Conservation (phyloP, 2,113 vertebrate species). For the Scytalopus superciliaris region DNA sequence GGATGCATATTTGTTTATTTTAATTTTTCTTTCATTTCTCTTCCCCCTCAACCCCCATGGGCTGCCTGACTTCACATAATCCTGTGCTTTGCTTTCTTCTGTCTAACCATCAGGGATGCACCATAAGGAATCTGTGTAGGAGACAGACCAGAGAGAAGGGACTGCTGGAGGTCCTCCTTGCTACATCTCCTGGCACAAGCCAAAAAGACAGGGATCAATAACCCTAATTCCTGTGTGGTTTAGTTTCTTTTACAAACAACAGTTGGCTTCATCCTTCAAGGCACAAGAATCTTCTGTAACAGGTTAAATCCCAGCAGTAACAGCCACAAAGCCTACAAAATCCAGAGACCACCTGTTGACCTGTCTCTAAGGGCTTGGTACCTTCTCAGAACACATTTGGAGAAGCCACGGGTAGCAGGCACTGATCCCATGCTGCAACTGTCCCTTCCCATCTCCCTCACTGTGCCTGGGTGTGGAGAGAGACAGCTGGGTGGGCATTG, state of each 20-base stretch:
- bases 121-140: neutral
- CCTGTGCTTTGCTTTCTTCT: neutral
- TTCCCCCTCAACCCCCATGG: slow-evolving; percentile 4
- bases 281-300: neutral
- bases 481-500: neutral
- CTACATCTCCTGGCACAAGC: neutral
- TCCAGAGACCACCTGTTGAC: neutral
- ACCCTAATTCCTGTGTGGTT: neutral
- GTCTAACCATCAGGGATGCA: neutral
- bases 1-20: slow-evolving; percentile 47
- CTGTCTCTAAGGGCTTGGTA: neutral
- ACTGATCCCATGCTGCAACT: neutral
- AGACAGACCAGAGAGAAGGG: neutral
- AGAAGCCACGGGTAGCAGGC: neutral
- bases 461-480: neutral
- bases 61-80: slow-evolving; percentile 2
- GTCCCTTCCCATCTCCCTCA: neutral
- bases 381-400: neutral
- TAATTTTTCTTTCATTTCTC: slow-evolving; percentile 58
- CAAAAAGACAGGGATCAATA: neutral
- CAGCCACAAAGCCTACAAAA: neutral
- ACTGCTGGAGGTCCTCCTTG: slow-evolving; percentile 5
- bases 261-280: neutral
- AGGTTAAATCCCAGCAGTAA: neutral
- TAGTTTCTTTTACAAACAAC: neutral